Conservation (phyloP, 2,888 invertebrate species). For the Cantharis lateralis region DNA sequence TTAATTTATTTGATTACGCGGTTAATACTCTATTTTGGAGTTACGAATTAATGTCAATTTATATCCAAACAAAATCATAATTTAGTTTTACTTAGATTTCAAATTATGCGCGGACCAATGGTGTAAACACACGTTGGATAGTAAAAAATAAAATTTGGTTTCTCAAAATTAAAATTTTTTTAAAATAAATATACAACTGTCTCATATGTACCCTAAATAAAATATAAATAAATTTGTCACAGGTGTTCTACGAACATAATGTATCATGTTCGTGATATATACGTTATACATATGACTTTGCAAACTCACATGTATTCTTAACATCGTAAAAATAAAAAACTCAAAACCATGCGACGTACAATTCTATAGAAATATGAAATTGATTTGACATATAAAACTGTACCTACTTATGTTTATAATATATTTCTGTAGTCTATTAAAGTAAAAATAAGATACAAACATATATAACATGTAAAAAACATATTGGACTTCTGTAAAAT, state of each 20-base stretch:
- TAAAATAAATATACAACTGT: neutral
- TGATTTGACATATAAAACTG: neutral
- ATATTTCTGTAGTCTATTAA: neutral
- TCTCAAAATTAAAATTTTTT: neutral
- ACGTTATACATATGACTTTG: neutral
- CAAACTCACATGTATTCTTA: neutral
- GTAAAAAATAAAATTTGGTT: neutral
- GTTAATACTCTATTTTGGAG: neutral
- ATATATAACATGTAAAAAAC: neutral
- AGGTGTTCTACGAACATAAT: neutral
- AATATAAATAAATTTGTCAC: neutral
- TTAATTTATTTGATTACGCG: neutral
- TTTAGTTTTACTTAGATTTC: neutral
- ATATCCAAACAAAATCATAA: neutral
- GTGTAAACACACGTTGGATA: no score
- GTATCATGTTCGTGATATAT: neutral
- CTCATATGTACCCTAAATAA: neutral
- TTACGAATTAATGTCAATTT: neutral
- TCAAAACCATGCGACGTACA: neutral
- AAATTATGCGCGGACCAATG: neutral
- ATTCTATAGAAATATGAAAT: neutral
- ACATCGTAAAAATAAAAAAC: neutral
- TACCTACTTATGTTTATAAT: neutral
- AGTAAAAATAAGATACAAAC: neutral
- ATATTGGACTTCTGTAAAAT: neutral